Evolutionary conservation across 2,888 invertebrate species (phyloP), one percentile per base, ranked within the genome.

Genomic region (Lymantria dispar): DNA sequence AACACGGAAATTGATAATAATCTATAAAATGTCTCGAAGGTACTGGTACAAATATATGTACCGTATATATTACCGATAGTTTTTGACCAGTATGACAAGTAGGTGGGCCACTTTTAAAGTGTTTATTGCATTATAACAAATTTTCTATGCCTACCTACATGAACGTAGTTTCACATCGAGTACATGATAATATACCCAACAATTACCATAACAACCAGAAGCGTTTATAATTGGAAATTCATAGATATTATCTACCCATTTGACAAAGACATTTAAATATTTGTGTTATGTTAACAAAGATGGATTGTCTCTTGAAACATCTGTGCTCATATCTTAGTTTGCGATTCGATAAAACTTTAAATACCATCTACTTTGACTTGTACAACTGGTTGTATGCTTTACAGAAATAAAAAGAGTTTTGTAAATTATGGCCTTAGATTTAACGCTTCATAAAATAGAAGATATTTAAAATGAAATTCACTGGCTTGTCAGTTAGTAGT

Each of bases 51-150:
- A 46, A 39, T 45, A 8, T n/a, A 7, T 43, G 40, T 38, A 51
- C 51, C 41, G 51, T 51, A 47, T 40, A 43, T 11, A 13, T 38
- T 40, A 43, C 15, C 30, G 30, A 48, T 31, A 12, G 12, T 39
- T 48, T 10, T 43, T 39, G 31, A 30, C 39, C 22, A 50, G 29
- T 39, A 22, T 31, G 7, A 22, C 22, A 22, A 22, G 22, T 22
- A 44, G 47, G 40, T 44, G 44, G 47, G 47, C 41, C 29, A 45
- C 47, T 44, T 41, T 41, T 13, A 42, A 11, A 10, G 52, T 45
- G 38, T 48, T 36, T 37, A 42, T 44, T 43, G 14, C 43, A 46
- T 51, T 46, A 50, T 33, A 8, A 51, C 43, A 44, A 49, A 51
- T 49, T 54, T 15, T 13, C 11, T 40, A 44, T 39, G 41, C 47